A percentile compares a stretch with the other conserved stretches of the same genome.
Evolutionary conservation across 1,140 invertebrate genomes (phyloP).

Genomic region (Telenomus remus): DNA sequence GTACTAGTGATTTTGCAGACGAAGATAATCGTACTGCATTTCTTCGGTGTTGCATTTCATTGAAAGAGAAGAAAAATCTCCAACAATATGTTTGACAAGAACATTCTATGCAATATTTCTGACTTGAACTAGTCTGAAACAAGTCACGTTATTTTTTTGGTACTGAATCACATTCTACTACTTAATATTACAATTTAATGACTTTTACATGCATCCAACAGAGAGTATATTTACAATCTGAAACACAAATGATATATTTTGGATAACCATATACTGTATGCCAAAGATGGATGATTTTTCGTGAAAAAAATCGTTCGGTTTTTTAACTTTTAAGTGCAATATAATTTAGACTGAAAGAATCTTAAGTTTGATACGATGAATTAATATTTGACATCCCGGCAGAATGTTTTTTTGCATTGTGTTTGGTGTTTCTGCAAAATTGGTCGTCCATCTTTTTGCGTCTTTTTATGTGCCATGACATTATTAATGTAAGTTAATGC

Average conservation of each 20-base stretch:
- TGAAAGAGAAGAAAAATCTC: too few species aligned
- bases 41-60: too few species aligned
- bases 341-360: background rate
- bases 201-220: too few species aligned
- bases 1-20: conserved; percentile 21
- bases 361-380: background rate
- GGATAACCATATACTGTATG: conserved; percentile 30
- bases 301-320: conserved; percentile 7
- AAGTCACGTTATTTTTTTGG: too few species aligned
- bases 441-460: conserved; percentile 29
- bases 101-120: too few species aligned
- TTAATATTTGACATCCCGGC: background rate
- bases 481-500: conserved; percentile 9
- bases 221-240: conserved; percentile 7
- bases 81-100: too few species aligned
- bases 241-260: conserved; percentile 33
- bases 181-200: background rate
- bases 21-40: background rate
- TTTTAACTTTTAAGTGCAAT: conserved; percentile 21
- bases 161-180: background rate
- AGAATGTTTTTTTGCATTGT: background rate
- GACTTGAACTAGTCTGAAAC: too few species aligned
- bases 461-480: conserved; percentile 29
- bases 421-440: background rate
- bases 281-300: conserved; percentile 38